These are phyloP conservation scores for Indri indri DNA, from an alignment of 2,113 vertebrate genomes.

Conservation along the genomic window DNA sequence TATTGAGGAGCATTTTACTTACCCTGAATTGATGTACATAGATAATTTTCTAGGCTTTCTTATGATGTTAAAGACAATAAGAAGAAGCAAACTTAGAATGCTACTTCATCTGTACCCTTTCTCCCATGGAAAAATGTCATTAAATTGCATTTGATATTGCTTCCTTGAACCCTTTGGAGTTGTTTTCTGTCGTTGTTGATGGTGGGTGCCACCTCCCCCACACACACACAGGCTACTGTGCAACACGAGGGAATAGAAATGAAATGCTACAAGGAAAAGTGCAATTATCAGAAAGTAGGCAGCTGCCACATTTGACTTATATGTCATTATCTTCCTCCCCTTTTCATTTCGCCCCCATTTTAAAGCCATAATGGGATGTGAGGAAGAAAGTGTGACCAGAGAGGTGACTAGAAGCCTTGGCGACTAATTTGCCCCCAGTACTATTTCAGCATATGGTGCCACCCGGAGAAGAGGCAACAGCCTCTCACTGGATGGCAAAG, in stretches of 20 bases:
- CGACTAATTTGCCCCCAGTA: not conserved
- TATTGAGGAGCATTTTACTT: not conserved
- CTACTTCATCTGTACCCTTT: not conserved
- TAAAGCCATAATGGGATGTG: slow-evolving; percentile 37
- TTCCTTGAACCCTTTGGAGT: slow-evolving; percentile 30
- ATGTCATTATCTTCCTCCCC: slow-evolving; percentile 31
- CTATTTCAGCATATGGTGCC: not conserved
- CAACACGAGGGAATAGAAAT: not conserved
- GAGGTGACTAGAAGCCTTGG: not conserved
- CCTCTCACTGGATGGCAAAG: not conserved
- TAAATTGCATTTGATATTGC: slow-evolving; percentile 54
- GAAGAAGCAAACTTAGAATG: not conserved
- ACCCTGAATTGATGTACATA: not conserved
- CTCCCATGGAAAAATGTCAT: slow-evolving; percentile 45
- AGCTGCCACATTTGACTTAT: not conserved
- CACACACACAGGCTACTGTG: not conserved
- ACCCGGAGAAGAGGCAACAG: not conserved
- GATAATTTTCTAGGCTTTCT: slow-evolving; percentile 52
- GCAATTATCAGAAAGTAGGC: slow-evolving; percentile 20
- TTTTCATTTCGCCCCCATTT: slow-evolving; percentile 36
- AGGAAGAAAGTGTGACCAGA: not conserved
- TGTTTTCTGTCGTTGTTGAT: not conserved
- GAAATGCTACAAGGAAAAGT: not conserved
- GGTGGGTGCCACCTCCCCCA: too few species aligned
- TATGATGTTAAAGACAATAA: slow-evolving; percentile 8